These are phyloP conservation scores for Neodontobutis hainanensis DNA, from an alignment of 2,113 vertebrate species.

Conservation along the genomic window DNA sequence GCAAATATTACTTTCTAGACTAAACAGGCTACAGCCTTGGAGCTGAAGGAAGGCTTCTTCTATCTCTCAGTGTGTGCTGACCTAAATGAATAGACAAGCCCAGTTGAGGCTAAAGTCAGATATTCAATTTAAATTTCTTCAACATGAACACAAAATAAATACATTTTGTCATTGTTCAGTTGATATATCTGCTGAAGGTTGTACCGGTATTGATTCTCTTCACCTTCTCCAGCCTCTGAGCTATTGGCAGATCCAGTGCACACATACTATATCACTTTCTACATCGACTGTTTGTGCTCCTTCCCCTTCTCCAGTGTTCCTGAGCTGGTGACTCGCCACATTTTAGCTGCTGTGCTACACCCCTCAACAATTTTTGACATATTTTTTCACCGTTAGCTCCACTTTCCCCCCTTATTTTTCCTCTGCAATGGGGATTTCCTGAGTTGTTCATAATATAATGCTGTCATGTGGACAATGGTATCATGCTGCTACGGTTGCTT, in stretches of 20 bases:
- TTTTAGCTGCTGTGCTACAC: slow-evolving; percentile 32
- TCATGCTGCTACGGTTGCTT: background rate
- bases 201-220: slow-evolving; percentile 4
- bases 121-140: too few relatives aligned
- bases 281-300: background rate
- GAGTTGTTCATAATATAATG: slow-evolving; percentile 29
- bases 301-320: background rate
- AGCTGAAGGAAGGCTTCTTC: too few relatives aligned
- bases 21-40: too few relatives aligned
- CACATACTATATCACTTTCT: background rate
- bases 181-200: background rate
- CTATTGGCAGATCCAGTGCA: slow-evolving; percentile 6
- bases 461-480: slow-evolving; percentile 2
- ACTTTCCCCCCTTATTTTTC: background rate
- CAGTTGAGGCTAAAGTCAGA: too few relatives aligned
- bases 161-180: too few relatives aligned
- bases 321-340: slow-evolving; percentile 15
- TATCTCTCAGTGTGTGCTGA: too few relatives aligned
- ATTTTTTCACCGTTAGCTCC: slow-evolving; percentile 16
- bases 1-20: too few relatives aligned
- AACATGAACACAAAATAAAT: too few relatives aligned
- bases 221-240: slow-evolving; percentile 9
- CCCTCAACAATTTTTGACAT: slow-evolving; percentile 32
- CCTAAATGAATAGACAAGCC: too few relatives aligned
- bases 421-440: background rate